Base-by-base conservation (phyloP, 1,140 invertebrate species). In the Meloidogyne exigua region DNA sequence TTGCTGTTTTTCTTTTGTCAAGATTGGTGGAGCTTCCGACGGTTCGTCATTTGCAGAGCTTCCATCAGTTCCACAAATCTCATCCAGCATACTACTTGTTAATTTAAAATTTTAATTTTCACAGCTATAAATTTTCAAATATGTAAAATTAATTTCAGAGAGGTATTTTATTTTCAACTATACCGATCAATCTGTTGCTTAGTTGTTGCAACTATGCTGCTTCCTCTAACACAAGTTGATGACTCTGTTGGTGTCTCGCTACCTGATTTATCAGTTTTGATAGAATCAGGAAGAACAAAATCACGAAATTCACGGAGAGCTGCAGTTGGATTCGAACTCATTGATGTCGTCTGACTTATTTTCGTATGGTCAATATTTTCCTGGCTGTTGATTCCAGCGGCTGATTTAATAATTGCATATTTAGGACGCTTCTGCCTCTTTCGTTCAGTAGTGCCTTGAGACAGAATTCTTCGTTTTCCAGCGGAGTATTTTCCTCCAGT, bases 1-100 rank as follows among this genome's bases (percentile, higher is more conserved):
- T 32, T 67, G 71, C 18, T 57, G 49, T 9, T 57, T 57, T 18
- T 77, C 74, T 39, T 75, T 75, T 25, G 75, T 68, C 26, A 68
- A 67, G 11, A 49, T 44, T 18, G 76, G 76, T 32, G 68, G 72
- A 15, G 68, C 62, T 49, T 65, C 78, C 15, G 67, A 32, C n/a
- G 49, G 42, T 4, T 36, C 42, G 10, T 64, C 28, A 49, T 68
- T 63, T 28, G 42, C 64, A 15, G 42, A 21, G 23, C 26, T 32
- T 25, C 1, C 28, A 13, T 39, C 74, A 49, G 26, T 49, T 67
- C 26, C 64, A 36, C 39, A 23, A 13, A 23, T 32, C 11, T 18
- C 72, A 28, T 25, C 72, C 63, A 26, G 18, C 57, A 57, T 66
- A 25, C 57, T 44, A 26, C 57, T 63, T 57, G 72, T 28, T 63